A percentile compares a stretch with the other conserved stretches of the same genome.
phyloP scores from a whole-genome alignment of 2,888 invertebrate genomes.

The Agonum fuliginosum region DNA sequence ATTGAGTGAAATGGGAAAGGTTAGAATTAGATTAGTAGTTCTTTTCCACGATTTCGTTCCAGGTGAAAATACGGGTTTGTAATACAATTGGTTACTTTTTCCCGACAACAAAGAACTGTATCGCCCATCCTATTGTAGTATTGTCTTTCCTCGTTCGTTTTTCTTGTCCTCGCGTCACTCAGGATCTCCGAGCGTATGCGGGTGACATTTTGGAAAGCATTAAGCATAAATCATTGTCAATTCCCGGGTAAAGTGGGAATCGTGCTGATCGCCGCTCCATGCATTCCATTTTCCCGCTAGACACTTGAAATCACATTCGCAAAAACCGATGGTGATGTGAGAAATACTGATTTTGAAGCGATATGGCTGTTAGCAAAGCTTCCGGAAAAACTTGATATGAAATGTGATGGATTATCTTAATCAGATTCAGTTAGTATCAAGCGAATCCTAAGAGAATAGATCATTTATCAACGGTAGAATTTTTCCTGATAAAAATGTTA shows the following conservation, averaged over 20 bases:
- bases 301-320: constrained; percentile 47
- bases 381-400: neutral
- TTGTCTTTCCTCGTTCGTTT: too few species aligned
- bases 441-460: too few species aligned
- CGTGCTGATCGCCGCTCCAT: constrained; percentile 19
- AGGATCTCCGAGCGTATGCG: neutral
- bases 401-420: constrained; percentile 14
- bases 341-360: neutral
- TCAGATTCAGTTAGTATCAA: neutral
- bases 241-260: constrained; percentile 27
- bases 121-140: too few species aligned
- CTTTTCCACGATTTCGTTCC: too few species aligned
- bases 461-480: too few species aligned
- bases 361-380: neutral
- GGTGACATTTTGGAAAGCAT: constrained; percentile 53
- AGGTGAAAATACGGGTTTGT: too few species aligned
- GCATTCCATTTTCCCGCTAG: constrained; percentile 45
- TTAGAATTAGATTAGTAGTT: too few species aligned
- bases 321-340: constrained; percentile 20
- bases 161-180: too few species aligned
- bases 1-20: too few species aligned
- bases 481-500: too few species aligned
- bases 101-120: too few species aligned
- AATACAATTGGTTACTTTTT: too few species aligned
- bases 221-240: constrained; percentile 58